A percentile compares a stretch with the other conserved stretches of the same genome.
Conservation (phyloP, 2,888 invertebrate species). For the Aleiodes alternator region DNA sequence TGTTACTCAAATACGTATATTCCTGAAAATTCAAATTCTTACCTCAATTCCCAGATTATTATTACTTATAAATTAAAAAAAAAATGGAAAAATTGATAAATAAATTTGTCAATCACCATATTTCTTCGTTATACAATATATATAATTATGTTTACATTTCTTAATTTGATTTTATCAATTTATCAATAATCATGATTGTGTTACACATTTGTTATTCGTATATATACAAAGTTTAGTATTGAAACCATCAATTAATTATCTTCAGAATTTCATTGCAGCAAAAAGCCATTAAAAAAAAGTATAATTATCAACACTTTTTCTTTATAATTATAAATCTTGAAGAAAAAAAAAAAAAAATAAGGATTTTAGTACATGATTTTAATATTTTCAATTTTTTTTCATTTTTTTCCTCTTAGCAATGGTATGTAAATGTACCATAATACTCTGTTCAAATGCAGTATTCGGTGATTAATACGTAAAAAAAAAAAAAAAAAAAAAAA, state of each 20-base stretch:
- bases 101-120: neutral
- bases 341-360: conserved; percentile 9
- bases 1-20: conserved; percentile 28
- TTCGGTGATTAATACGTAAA: neutral
- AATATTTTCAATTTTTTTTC: neutral
- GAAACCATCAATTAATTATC: neutral
- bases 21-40: conserved; percentile 17
- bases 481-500: neutral
- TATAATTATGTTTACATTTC: conserved; percentile 7
- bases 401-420: neutral
- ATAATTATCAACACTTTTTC: conserved; percentile 14
- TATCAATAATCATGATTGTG: conserved; percentile 17
- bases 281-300: neutral
- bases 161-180: neutral
- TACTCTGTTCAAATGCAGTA: conserved; percentile 20
- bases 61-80: neutral
- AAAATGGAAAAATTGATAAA: neutral
- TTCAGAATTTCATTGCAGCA: no score
- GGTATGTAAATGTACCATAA: conserved; percentile 27
- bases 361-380: neutral
- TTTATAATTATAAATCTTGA: neutral
- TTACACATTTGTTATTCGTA: conserved; percentile 34
- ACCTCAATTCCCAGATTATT: conserved; percentile 8
- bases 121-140: no score
- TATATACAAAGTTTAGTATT: conserved; percentile 23